Conservation (phyloP, 2,888 invertebrate genomes). For the Mycalesis mineus region DNA sequence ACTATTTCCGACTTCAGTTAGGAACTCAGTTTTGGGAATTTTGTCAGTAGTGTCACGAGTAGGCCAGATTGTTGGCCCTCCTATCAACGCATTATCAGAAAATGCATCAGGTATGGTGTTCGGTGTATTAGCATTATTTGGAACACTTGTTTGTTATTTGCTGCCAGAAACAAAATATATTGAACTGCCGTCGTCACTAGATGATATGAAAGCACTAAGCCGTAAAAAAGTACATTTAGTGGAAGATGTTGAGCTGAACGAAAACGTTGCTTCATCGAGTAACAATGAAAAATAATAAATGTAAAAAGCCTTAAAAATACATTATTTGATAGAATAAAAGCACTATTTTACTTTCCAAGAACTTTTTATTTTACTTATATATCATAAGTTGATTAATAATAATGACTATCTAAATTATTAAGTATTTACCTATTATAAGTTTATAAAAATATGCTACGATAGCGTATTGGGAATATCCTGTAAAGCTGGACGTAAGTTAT, state of each 20-base stretch:
- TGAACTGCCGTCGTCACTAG: slow-evolving; percentile 52
- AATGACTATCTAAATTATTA: no score
- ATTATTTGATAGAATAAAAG: no score
- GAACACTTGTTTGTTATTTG: slow-evolving; percentile 79
- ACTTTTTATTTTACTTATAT: no score
- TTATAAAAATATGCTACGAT: no score
- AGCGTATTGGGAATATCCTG: no score
- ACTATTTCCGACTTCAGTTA: slow-evolving; percentile 89
- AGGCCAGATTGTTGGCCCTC: slow-evolving; percentile 89
- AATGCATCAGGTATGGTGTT: slow-evolving; percentile 71
- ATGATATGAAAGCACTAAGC: slow-evolving; percentile 43
- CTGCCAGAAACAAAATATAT: slow-evolving; percentile 79
- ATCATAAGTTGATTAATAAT: no score
- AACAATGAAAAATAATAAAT: slow-evolving; percentile 4
- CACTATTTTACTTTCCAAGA: no score
- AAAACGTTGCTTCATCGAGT: slow-evolving; percentile 3
- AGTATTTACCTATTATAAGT: no score
- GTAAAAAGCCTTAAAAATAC: no score
- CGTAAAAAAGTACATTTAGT: slow-evolving; percentile 24
- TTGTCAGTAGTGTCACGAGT: slow-evolving; percentile 88
- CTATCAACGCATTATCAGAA: slow-evolving; percentile 79
- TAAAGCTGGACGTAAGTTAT: no score
- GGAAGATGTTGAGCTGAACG: slow-evolving; percentile 10
- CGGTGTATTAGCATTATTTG: slow-evolving; percentile 81
- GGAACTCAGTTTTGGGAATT: slow-evolving; percentile 89